phyloP scores from a whole-genome alignment of 2,113 vertebrate species.

The Recurvirostra avosetta region DNA sequence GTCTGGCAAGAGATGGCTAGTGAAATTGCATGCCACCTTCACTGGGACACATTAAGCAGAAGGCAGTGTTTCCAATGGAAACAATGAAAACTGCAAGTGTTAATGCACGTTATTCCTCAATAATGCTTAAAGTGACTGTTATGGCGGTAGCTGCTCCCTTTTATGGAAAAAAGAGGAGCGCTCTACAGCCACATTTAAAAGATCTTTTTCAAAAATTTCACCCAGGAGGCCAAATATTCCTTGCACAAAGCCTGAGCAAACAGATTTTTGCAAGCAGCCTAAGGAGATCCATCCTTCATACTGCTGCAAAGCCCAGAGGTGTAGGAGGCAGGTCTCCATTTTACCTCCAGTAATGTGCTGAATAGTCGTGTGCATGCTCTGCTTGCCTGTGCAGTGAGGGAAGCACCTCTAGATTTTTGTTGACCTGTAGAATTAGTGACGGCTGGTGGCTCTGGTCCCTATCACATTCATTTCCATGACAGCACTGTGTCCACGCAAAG shows the following conservation, averaged over 20 bases:
- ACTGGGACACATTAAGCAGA: conserved; percentile 65
- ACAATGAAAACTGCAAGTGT: conserved; percentile 51
- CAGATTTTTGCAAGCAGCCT: conserved; percentile 13
- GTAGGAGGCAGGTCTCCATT: background rate
- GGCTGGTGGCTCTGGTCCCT: background rate
- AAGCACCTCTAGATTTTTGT: background rate
- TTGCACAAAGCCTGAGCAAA: background rate
- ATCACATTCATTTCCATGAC: background rate
- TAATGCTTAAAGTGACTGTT: conserved; percentile 54
- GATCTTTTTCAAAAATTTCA: conserved; percentile 9
- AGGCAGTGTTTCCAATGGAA: conserved; percentile 63
- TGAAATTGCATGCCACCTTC: conserved; percentile 61
- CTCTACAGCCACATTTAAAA: conserved; percentile 32
- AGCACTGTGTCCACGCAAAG: background rate
- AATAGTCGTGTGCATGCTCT: accelerated
- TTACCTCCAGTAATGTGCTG: background rate
- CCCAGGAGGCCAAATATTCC: conserved; percentile 26
- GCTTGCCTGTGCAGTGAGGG: background rate
- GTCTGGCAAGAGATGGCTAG: conserved; percentile 63
- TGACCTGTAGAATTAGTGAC: background rate
- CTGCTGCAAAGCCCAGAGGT: background rate
- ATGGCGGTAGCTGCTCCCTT: conserved; percentile 36
- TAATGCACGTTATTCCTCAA: conserved; percentile 57
- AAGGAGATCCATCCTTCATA: background rate
- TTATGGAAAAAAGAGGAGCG: conserved; percentile 6